Evolutionary conservation across 1,140 invertebrate genomes (phyloP), one percentile per base, ranked within the genome.

Genomic region (Goniozus legneri): DNA sequence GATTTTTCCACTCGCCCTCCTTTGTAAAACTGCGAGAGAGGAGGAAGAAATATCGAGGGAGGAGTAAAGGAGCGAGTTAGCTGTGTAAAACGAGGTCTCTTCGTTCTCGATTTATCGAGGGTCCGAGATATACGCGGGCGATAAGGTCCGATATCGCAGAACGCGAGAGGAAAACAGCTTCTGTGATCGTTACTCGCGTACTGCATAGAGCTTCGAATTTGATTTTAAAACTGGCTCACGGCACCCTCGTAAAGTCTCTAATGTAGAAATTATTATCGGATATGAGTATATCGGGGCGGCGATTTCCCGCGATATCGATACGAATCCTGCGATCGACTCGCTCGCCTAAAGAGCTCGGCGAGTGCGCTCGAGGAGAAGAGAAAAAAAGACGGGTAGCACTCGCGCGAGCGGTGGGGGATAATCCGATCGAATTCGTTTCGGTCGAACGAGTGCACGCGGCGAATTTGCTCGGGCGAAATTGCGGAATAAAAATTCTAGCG

Each of bases 91-190:
- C n/a, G 30, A n/a, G 27, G 43, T 36, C 36, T n/a, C n/a, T 47
- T 49, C 41, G 45, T 27, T 43, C 50, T 38, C 39, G 45, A 53
- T 55, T 53, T 53, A 53, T 55, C 51, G 53, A 19, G n/a, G 53
- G 53, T 44, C 51, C 35, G 24, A 40, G 51, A 54, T 55, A 55
- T 44, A n/a, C n/a, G n/a, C n/a, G n/a, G n/a, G n/a, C 40, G 40
- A 53, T 48, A 47, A 53, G 40, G 37, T 39, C 24, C 40, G 51
- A 53, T 39, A n/a, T 33, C 40, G 32, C 53, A 10, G 13, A 39
- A n/a, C n/a, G n/a, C n/a, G n/a, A n/a, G n/a, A n/a, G n/a, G n/a
- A n/a, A n/a, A n/a, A n/a, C n/a, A n/a, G n/a, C n/a, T n/a, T n/a
- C n/a, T n/a, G n/a, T n/a, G n/a, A n/a, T n/a, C n/a, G n/a, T n/a